phyloP scores from a whole-genome alignment of 2,888 invertebrate species.

The Clitarchus hookeri region DNA sequence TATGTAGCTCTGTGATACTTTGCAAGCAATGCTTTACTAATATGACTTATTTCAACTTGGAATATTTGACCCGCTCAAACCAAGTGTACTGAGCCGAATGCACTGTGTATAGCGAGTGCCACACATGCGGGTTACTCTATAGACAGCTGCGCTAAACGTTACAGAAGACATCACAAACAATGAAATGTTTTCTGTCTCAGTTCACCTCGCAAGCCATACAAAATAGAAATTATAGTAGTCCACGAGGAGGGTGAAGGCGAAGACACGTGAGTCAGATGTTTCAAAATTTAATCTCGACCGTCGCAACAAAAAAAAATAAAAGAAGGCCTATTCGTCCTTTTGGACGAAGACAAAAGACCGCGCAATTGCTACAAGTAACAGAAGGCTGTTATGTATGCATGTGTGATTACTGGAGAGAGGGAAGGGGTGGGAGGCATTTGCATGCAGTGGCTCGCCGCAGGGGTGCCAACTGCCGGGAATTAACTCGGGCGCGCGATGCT shows the following conservation, averaged over 20 bases:
- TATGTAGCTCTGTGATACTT: too few relatives aligned
- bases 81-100: neutral
- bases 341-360: conserved; percentile 8
- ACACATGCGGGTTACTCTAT: neutral
- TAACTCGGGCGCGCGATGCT: neutral
- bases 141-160: neutral
- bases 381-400: conserved; percentile 23
- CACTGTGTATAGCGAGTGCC: neutral
- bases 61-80: too few relatives aligned
- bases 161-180: neutral
- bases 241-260: neutral
- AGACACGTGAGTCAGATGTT: neutral
- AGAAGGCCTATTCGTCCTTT: neutral
- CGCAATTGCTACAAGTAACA: conserved; percentile 22
- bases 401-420: neutral
- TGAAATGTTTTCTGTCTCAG: neutral
- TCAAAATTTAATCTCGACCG: neutral
- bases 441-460: conserved; percentile 6
- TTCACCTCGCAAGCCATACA: neutral
- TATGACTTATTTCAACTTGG: too few relatives aligned
- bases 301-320: neutral
- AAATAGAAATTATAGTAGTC: conserved; percentile 7
- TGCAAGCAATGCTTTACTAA: too few relatives aligned
- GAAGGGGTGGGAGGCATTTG: neutral
- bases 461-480: conserved; percentile 4